Conservation (phyloP, 2,888 invertebrate genomes). For the Aleiodes alternator region DNA sequence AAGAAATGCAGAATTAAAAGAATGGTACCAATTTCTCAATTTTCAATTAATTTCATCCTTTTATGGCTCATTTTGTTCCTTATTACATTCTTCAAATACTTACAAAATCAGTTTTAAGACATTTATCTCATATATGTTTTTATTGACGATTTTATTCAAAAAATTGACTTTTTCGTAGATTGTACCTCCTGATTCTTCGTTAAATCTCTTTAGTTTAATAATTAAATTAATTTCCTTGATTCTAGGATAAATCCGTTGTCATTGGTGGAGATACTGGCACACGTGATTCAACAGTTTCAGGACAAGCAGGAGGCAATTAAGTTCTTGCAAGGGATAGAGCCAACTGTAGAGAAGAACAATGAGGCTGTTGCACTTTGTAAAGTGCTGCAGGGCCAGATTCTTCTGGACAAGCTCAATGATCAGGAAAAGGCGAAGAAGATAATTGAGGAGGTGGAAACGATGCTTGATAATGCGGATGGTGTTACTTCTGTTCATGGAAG, state of each 20-base stretch:
- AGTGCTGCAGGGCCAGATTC: conserved; percentile 89
- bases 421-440: conserved; percentile 88
- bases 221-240: conserved; percentile 54
- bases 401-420: conserved; percentile 86
- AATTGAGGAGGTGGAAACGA: conserved; percentile 90
- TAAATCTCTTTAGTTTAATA: neutral
- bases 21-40: too few species aligned
- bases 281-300: conserved; percentile 85
- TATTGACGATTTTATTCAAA: too few species aligned
- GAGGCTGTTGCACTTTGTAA: conserved; percentile 93
- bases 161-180: too few species aligned
- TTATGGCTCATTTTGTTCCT: too few species aligned
- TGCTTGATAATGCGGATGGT: conserved; percentile 92
- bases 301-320: conserved; percentile 90
- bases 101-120: too few species aligned
- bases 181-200: neutral
- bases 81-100: too few species aligned
- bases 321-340: conserved; percentile 92
- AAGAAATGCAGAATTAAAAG: too few species aligned
- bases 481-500: conserved; percentile 95
- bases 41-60: too few species aligned
- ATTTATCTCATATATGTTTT: too few species aligned
- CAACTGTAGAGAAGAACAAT: conserved; percentile 89
- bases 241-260: conserved; percentile 94
- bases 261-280: conserved; percentile 90